Conservation (phyloP, 2,113 vertebrate species). For the Hippoglossus stenolepis region DNA sequence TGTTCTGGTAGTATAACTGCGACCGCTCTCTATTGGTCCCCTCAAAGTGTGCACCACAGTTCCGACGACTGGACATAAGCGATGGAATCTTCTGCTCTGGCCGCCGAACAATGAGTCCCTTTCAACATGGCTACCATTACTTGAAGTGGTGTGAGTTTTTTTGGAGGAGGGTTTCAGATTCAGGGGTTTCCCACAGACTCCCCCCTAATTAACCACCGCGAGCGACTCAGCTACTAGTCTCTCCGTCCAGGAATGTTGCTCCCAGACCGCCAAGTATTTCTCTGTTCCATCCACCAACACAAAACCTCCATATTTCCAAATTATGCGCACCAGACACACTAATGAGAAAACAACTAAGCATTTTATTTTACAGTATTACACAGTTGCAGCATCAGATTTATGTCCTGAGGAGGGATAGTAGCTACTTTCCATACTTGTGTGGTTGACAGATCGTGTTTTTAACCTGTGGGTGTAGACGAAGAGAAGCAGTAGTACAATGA, state of each 20-base stretch:
- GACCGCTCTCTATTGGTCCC: slow-evolving; percentile 24
- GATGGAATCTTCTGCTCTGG: slow-evolving; percentile 71
- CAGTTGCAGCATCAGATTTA: neutral
- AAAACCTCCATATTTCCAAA: slow-evolving; percentile 43
- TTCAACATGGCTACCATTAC: slow-evolving; percentile 67
- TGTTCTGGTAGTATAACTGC: slow-evolving; percentile 9
- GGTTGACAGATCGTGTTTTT: slow-evolving; percentile 3
- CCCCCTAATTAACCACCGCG: slow-evolving; percentile 72
- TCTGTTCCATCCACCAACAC: slow-evolving; percentile 45
- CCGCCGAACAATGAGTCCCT: slow-evolving; percentile 72
- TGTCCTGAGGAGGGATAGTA: slow-evolving; percentile 3
- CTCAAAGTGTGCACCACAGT: slow-evolving; percentile 19
- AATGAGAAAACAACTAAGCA: slow-evolving; percentile 26
- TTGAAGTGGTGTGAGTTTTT: slow-evolving; percentile 64
- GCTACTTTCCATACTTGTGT: slow-evolving; percentile 10
- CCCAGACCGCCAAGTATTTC: slow-evolving; percentile 61
- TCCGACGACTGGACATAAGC: slow-evolving; percentile 38
- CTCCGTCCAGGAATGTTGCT: slow-evolving; percentile 72
- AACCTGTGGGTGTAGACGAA: slow-evolving; percentile 22
- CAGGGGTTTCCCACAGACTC: slow-evolving; percentile 78
- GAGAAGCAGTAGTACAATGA: slow-evolving; percentile 5
- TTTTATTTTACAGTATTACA: slow-evolving; percentile 18
- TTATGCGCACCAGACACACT: slow-evolving; percentile 5
- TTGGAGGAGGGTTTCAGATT: slow-evolving; percentile 56
- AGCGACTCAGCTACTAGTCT: slow-evolving; percentile 64